Conservation (phyloP, 2,113 vertebrate species). For the Himantopus leucocephalus region DNA sequence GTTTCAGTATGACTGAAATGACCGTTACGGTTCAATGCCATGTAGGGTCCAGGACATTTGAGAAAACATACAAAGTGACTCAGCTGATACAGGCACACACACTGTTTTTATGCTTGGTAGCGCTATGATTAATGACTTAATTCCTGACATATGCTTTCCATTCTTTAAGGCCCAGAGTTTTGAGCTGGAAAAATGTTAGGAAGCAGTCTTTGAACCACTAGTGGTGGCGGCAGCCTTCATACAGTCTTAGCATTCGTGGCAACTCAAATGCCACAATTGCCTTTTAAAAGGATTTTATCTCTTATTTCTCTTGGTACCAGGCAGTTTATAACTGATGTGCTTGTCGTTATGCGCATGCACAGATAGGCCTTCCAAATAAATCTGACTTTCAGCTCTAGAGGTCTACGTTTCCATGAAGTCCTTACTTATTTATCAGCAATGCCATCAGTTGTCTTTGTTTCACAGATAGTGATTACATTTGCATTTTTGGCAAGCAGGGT, state of each 20-base stretch:
- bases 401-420: not conserved
- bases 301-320: not conserved
- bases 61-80: not conserved
- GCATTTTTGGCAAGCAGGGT: slow-evolving; percentile 34
- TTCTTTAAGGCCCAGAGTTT: not conserved
- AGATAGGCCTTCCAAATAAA: not conserved
- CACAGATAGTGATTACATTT: slow-evolving; percentile 12
- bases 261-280: not conserved
- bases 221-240: not conserved
- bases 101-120: not conserved
- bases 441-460: slow-evolving; percentile 17
- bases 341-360: not conserved
- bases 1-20: not conserved
- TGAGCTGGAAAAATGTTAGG: not conserved
- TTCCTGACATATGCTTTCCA: not conserved
- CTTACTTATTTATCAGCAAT: not conserved
- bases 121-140: not conserved
- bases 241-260: not conserved
- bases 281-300: not conserved
- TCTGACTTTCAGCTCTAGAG: not conserved
- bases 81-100: not conserved
- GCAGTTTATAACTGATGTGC: not conserved
- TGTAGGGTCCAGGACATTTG: not conserved
- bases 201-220: not conserved
- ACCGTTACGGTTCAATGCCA: not conserved